Conservation (phyloP, 2,113 vertebrate species). For the Neotoma lepida region DNA sequence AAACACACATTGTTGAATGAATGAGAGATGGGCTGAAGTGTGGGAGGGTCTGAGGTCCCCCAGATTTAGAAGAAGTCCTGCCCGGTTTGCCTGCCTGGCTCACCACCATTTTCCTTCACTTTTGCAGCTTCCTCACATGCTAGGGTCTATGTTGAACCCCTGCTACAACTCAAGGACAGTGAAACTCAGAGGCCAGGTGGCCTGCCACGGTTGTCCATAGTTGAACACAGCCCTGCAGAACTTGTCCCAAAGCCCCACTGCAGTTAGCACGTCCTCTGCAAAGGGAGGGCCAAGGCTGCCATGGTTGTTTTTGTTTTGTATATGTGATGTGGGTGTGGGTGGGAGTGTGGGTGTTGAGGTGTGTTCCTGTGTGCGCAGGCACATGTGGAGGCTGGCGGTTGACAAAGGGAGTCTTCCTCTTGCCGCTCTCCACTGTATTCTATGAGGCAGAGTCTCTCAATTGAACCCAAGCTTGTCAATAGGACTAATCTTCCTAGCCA, state of each 20-base stretch:
- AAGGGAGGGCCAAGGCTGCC: not conserved
- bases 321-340: not conserved
- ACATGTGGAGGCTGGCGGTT: not conserved
- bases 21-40: rapidly evolving
- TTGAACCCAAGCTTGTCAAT: not conserved
- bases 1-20: not conserved
- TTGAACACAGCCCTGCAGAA: not conserved
- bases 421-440: not conserved
- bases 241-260: not conserved
- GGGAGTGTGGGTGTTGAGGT: not conserved
- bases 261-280: not conserved
- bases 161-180: not conserved
- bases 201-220: not conserved
- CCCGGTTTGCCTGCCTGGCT: rapidly evolving
- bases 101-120: no score
- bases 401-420: not conserved
- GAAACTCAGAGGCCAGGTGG: not conserved
- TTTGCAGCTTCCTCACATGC: not conserved
- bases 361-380: not conserved
- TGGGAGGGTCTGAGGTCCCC: not conserved
- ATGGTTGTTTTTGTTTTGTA: not conserved
- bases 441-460: not conserved
- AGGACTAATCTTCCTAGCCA: not conserved
- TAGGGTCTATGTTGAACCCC: rapidly evolving
- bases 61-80: not conserved